Conservation (phyloP, 2,113 vertebrate genomes). For the Octodon degus region DNA sequence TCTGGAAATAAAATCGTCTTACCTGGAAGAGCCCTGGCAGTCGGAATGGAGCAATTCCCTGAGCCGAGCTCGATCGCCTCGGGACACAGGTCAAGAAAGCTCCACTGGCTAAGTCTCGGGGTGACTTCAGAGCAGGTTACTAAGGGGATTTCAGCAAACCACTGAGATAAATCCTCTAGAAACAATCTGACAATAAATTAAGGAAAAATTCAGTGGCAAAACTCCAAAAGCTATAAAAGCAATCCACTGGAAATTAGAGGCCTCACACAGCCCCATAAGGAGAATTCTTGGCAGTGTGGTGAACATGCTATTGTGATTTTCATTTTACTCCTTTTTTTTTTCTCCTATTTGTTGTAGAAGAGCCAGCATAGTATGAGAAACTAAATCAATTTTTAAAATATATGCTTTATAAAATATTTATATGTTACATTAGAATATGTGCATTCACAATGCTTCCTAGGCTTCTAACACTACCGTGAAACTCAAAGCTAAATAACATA, state of each 20-base stretch:
- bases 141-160: conserved; percentile 59
- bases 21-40: conserved; percentile 62
- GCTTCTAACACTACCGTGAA: not conserved
- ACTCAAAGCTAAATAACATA: not conserved
- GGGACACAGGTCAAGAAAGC: conserved; percentile 36
- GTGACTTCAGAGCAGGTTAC: conserved; percentile 54
- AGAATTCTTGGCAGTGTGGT: conserved; percentile 62
- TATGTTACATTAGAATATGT: not conserved
- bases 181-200: conserved; percentile 71
- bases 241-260: conserved; percentile 74
- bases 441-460: not conserved
- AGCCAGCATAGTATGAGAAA: not conserved
- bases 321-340: not conserved
- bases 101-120: conserved; percentile 47
- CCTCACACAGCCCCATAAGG: conserved; percentile 48
- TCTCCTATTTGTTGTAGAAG: not conserved
- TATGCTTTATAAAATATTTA: conserved; percentile 17
- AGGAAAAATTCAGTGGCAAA: conserved; percentile 71
- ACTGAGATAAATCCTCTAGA: conserved; percentile 64
- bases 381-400: conserved; percentile 1
- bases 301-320: not conserved
- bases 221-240: conserved; percentile 73
- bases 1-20: conserved; percentile 56
- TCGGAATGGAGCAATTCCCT: conserved; percentile 41
- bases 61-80: conserved; percentile 47